These are phyloP conservation scores for Entomobrya proxima DNA, from an alignment of 2,888 invertebrate genomes.

Conservation along the genomic window DNA sequence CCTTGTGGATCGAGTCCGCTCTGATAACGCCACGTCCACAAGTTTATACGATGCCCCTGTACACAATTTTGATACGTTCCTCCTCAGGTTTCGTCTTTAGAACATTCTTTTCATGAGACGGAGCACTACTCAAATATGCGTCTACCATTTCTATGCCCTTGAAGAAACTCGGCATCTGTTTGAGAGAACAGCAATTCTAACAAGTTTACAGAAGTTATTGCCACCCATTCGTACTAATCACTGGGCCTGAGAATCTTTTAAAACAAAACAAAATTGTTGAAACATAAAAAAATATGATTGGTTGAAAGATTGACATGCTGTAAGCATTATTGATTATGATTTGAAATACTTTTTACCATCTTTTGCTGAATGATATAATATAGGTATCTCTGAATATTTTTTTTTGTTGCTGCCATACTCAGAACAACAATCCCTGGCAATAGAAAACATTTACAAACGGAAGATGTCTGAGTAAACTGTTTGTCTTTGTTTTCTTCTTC, in stretches of 20 bases:
- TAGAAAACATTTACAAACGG: slow-evolving; percentile 60
- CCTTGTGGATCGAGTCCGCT: neutral
- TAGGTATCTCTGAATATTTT: slow-evolving; percentile 67
- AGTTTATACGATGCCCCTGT: neutral
- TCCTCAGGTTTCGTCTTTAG: neutral
- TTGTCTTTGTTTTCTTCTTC: neutral
- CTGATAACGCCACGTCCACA: neutral
- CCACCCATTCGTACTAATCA: slow-evolving; percentile 54
- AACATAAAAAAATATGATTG: no score
- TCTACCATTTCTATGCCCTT: slow-evolving; percentile 52
- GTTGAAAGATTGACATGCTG: no score
- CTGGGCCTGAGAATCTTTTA: no score
- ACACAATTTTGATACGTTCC: slow-evolving; percentile 19
- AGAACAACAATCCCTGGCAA: slow-evolving; percentile 66
- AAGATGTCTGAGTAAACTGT: neutral
- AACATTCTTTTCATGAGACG: neutral
- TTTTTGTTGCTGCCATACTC: slow-evolving; percentile 50
- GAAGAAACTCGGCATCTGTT: slow-evolving; percentile 60
- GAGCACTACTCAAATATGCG: slow-evolving; percentile 21
- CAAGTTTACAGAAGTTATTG: slow-evolving; percentile 64
- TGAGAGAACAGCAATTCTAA: slow-evolving; percentile 68
- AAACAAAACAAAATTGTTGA: slow-evolving; percentile 5
- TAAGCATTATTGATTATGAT: no score
- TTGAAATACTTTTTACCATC: neutral
- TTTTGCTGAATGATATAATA: slow-evolving; percentile 53